Evolutionary conservation across 2,888 invertebrate genomes (phyloP).

Genomic region (Unio delphinus): DNA sequence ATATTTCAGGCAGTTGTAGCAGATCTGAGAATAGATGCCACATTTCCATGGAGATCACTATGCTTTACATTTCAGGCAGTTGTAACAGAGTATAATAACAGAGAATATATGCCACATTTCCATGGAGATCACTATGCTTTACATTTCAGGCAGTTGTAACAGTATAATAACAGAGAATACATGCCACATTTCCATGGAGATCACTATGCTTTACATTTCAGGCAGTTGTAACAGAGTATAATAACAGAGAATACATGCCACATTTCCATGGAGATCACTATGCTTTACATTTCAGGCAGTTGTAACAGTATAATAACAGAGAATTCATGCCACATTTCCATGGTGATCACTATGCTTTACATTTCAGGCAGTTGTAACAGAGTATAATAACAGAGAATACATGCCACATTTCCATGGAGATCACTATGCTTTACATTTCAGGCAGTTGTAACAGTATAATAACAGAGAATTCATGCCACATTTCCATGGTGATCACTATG

Average conservation of each 20-base stretch:
- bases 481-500: constrained; percentile 5
- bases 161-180: constrained; percentile 2
- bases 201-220: constrained; percentile 2
- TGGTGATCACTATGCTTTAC: neutral
- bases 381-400: constrained; percentile 12
- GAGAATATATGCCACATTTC: constrained; percentile 37
- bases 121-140: constrained; percentile 30
- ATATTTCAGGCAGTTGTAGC: constrained; percentile 11
- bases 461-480: neutral
- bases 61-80: constrained; percentile 16
- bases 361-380: constrained; percentile 22
- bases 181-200: constrained; percentile 5
- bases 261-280: constrained; percentile 36
- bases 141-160: too few relatives aligned
- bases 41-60: constrained; percentile 5
- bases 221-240: constrained; percentile 24
- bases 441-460: constrained; percentile 8
- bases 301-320: constrained; percentile 1
- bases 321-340: constrained; percentile 3
- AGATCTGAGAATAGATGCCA: neutral
- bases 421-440: constrained; percentile 9
- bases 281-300: too few relatives aligned
- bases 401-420: constrained; percentile 42
- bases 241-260: constrained; percentile 26
- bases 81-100: constrained; percentile 15